Conservation (phyloP, 2,113 vertebrate species). For the Oceanites oceanicus region DNA sequence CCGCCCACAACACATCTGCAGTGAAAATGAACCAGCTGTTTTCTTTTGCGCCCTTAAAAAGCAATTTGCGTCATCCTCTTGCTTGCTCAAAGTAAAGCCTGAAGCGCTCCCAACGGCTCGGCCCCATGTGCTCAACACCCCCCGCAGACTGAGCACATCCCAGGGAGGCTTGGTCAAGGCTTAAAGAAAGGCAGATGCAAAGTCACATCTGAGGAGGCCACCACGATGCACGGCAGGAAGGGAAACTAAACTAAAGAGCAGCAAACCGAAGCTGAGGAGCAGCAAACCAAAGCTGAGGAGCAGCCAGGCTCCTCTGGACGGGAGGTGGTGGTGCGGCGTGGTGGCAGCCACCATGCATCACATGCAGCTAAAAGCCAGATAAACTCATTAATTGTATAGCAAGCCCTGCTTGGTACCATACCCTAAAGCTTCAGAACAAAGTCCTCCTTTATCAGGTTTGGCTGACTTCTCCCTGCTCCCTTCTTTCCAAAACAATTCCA, state of each 20-base stretch:
- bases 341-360: constrained; percentile 20
- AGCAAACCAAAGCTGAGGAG: background rate
- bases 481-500: background rate
- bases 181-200: constrained; percentile 14
- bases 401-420: constrained; percentile 51
- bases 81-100: background rate
- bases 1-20: background rate
- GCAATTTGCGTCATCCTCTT: constrained; percentile 13
- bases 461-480: background rate
- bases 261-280: background rate
- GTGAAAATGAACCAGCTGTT: background rate
- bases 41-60: background rate
- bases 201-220: background rate
- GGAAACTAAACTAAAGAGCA: background rate
- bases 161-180: background rate
- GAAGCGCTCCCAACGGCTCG: background rate
- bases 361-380: constrained; percentile 40
- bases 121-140: background rate
- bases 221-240: fast-evolving
- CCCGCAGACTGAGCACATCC: fast-evolving
- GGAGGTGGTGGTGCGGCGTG: background rate
- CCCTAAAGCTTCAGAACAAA: constrained; percentile 61
- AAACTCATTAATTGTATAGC: constrained; percentile 58
- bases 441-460: constrained; percentile 47
- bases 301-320: background rate